These are phyloP conservation scores for Diaperis boleti DNA, from an alignment of 2,888 invertebrate genomes.

Conservation along the genomic window DNA sequence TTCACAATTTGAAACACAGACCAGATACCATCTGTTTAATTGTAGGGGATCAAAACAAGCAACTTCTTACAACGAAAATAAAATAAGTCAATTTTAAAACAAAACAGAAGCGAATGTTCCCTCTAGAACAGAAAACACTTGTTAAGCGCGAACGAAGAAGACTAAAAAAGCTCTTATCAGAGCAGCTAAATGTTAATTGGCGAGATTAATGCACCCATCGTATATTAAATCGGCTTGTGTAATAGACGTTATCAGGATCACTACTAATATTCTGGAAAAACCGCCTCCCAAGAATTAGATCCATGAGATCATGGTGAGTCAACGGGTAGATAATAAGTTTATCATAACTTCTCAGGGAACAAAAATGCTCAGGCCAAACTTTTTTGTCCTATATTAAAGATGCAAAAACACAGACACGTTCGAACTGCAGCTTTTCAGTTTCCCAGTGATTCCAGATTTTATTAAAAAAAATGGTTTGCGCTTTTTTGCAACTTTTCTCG, in stretches of 20 bases:
- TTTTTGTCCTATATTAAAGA: too few relatives aligned
- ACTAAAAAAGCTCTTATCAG: conserved; percentile 37
- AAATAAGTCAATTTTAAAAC: conserved; percentile 50
- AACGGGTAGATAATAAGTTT: too few relatives aligned
- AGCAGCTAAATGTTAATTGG: conserved; percentile 30
- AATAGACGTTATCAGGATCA: conserved; percentile 19
- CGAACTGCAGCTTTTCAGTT: too few relatives aligned
- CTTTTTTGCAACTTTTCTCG: too few relatives aligned
- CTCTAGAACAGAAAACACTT: conserved; percentile 51
- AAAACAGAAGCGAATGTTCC: conserved; percentile 50
- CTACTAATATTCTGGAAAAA: conserved; percentile 26
- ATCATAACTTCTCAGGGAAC: too few relatives aligned
- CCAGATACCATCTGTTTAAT: conserved; percentile 53
- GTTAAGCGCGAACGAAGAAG: conserved; percentile 43
- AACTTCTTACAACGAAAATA: conserved; percentile 52
- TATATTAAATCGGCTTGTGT: conserved; percentile 23
- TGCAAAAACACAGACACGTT: too few relatives aligned
- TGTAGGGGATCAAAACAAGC: conserved; percentile 54
- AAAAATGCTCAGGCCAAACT: too few relatives aligned
- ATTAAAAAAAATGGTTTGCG: too few relatives aligned
- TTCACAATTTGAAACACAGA: conserved; percentile 46
- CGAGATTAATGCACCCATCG: conserved; percentile 21
- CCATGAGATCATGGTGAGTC: conserved; percentile 14
- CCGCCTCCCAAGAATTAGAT: conserved; percentile 1
- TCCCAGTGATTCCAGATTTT: too few relatives aligned